A percentile compares a stretch with the other conserved stretches of the same genome.
Evolutionary conservation across 2,797 vertebrate genomes (phyloP).

Genomic region (Macrochelys suwanniensis): DNA sequence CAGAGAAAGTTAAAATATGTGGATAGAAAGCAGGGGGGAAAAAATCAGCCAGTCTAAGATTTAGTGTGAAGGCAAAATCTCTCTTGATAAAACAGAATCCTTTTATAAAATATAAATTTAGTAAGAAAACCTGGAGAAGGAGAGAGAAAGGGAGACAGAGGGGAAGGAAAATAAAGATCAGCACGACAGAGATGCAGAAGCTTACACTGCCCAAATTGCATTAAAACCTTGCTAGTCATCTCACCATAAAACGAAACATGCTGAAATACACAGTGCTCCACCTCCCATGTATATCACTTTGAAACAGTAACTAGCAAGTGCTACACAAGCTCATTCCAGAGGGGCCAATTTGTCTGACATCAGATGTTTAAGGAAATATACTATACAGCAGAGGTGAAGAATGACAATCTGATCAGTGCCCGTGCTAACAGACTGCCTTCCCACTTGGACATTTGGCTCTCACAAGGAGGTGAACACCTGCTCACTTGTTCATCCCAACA

Average conservation of each 20-base stretch:
- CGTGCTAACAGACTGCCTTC: not conserved
- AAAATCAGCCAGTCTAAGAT: slow-evolving; percentile 77
- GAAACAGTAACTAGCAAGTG: slow-evolving; percentile 21
- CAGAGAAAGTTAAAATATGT: slow-evolving; percentile 62
- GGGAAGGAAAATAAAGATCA: slow-evolving; percentile 25
- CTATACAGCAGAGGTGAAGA: not conserved
- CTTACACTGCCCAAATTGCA: slow-evolving; percentile 79
- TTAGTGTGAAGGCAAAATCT: slow-evolving; percentile 77
- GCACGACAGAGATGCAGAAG: slow-evolving; percentile 73
- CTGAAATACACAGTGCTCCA: slow-evolving; percentile 58
- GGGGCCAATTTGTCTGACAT: slow-evolving; percentile 56
- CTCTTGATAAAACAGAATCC: slow-evolving; percentile 81
- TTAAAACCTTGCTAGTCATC: slow-evolving; percentile 67
- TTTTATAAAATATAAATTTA: slow-evolving; percentile 84
- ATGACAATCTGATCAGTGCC: not conserved
- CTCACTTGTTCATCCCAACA: slow-evolving; percentile 38
- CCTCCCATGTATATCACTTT: not conserved
- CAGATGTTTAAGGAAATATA: not conserved
- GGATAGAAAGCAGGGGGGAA: slow-evolving; percentile 37
- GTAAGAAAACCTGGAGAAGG: slow-evolving; percentile 76
- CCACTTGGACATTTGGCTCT: not conserved
- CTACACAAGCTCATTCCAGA: not conserved
- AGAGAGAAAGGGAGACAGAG: slow-evolving; percentile 40
- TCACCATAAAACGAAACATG: slow-evolving; percentile 61
- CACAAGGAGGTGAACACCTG: not conserved